Percentiles rank a stretch among this genome's conserved stretches.
phyloP scores from a whole-genome alignment of 1,140 invertebrate species.

The Drosophila mojavensis region DNA sequence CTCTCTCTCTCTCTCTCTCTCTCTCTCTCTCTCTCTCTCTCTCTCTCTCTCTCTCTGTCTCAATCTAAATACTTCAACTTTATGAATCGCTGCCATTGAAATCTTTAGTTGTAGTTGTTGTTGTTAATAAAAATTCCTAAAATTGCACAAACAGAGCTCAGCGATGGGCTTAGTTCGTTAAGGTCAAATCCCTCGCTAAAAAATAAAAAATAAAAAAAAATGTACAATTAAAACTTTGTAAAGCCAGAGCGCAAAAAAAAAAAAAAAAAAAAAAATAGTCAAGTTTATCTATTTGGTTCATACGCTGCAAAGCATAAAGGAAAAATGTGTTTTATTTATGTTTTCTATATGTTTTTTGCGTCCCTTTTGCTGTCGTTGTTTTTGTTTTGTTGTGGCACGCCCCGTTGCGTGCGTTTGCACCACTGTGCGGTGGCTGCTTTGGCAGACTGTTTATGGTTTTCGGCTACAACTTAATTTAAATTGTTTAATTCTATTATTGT shows the following conservation, averaged over 20 bases:
- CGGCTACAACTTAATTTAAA: slow-evolving; percentile 84
- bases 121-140: not conserved
- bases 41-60: no score
- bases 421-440: slow-evolving; percentile 30
- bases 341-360: not conserved
- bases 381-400: slow-evolving; percentile 26
- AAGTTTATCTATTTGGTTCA: slow-evolving; percentile 3
- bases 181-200: not conserved
- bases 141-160: slow-evolving; percentile 2
- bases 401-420: slow-evolving; percentile 34
- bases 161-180: slow-evolving; percentile 3
- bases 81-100: not conserved
- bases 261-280: not conserved
- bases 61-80: no score
- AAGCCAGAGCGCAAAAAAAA: not conserved
- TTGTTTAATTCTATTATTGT: slow-evolving; percentile 84
- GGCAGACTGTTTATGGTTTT: slow-evolving; percentile 80
- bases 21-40: no score
- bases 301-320: slow-evolving; percentile 3
- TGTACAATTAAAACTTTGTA: not conserved
- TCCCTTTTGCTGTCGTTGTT: not conserved
- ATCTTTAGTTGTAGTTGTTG: not conserved
- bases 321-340: slow-evolving; percentile 6
- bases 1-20: no score
- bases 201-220: not conserved